A percentile compares a stretch with the other conserved stretches of the same genome.
Evolutionary conservation across 2,113 vertebrate genomes (phyloP).

Genomic region (Acanthisitta chloris): DNA sequence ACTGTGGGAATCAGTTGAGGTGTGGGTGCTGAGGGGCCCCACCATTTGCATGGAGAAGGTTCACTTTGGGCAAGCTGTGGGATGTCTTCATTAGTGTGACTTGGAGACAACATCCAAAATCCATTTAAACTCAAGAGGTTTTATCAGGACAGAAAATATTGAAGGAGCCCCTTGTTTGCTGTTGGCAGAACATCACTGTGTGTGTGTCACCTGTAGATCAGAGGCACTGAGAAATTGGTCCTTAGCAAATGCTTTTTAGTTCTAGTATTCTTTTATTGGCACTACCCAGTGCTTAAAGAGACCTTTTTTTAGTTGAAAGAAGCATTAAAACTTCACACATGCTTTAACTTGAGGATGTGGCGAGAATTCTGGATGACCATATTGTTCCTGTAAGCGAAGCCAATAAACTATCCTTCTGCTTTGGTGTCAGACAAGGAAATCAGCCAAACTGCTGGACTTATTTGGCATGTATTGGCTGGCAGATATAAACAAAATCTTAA

Average conservation of each 20-base stretch:
- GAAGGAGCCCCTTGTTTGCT: not conserved
- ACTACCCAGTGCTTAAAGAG: not conserved
- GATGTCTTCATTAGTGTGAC: not conserved
- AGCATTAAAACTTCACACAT: not conserved
- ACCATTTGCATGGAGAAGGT: not conserved
- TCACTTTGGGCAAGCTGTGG: not conserved
- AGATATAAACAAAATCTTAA: not conserved
- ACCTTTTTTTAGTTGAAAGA: not conserved
- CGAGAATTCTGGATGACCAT: not conserved
- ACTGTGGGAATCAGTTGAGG: not conserved
- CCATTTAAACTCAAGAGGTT: not conserved
- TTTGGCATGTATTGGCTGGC: not conserved
- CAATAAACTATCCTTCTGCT: not conserved
- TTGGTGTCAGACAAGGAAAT: not conserved
- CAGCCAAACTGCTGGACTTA: slow-evolving; percentile 14
- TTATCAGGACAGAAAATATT: slow-evolving; percentile 11
- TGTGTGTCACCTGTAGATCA: not conserved
- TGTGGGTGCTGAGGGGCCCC: not conserved
- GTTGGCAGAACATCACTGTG: not conserved
- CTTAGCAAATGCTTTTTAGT: not conserved
- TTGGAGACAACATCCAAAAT: not conserved
- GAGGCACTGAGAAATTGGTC: not conserved
- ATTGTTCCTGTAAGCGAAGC: not conserved
- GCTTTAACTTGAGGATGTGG: slow-evolving; percentile 18
- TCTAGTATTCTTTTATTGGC: not conserved